Conservation (phyloP, 2,888 invertebrate species). For the Amphipyra berbera region DNA sequence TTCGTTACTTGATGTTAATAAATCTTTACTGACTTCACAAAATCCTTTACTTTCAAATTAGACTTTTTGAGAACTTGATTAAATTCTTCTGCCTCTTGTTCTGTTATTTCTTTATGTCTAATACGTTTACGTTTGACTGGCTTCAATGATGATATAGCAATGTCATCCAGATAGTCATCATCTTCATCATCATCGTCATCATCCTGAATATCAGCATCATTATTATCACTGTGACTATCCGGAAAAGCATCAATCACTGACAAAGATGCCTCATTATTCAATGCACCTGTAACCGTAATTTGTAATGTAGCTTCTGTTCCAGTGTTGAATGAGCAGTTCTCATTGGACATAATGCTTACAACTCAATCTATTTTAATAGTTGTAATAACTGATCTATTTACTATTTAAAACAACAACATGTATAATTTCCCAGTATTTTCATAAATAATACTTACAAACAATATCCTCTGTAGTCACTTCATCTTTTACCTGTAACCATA, state of each 20-base stretch:
- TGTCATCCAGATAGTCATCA: constrained; percentile 73
- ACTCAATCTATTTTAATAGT: too few relatives aligned
- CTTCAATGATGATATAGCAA: constrained; percentile 78
- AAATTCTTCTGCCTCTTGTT: constrained; percentile 71
- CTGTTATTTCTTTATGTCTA: constrained; percentile 67
- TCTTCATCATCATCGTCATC: constrained; percentile 70
- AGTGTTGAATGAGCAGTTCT: too few relatives aligned
- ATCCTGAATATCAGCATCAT: constrained; percentile 50
- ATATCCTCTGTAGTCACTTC: constrained; percentile 80
- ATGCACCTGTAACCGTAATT: constrained; percentile 65
- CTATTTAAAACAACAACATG: too few relatives aligned
- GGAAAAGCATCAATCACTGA: constrained; percentile 64
- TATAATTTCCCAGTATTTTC: neutral
- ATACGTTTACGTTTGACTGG: constrained; percentile 71
- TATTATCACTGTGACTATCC: constrained; percentile 50
- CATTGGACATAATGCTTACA: too few relatives aligned
- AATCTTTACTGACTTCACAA: constrained; percentile 67
- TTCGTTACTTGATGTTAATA: neutral
- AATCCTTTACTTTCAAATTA: constrained; percentile 80
- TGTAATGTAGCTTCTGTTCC: constrained; percentile 1
- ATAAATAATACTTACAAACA: constrained; percentile 73
- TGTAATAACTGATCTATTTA: too few relatives aligned
- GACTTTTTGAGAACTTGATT: constrained; percentile 73
- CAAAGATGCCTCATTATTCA: constrained; percentile 69
- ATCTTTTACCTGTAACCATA: constrained; percentile 79